phyloP scores from a whole-genome alignment of 2,113 vertebrate species.

The Phalacrocorax brasilianus region DNA sequence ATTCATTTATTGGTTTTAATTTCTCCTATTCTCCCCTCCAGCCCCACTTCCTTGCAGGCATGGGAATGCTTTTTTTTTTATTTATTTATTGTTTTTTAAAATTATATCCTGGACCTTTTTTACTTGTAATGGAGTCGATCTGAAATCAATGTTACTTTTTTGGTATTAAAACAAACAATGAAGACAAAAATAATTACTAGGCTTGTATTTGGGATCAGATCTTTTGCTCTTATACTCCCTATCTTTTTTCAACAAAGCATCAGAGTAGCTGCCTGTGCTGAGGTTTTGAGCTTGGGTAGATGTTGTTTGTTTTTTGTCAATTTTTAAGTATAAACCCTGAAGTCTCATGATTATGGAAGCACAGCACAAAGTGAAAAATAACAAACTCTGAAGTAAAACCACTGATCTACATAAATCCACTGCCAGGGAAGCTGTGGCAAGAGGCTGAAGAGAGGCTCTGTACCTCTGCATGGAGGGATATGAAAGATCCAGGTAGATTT shows the following conservation, averaged over 20 bases:
- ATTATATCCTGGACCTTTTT: background rate
- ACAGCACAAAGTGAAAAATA: background rate
- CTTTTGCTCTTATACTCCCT: background rate
- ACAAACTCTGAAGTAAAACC: background rate
- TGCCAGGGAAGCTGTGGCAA: background rate
- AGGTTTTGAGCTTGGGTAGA: background rate
- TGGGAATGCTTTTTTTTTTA: background rate
- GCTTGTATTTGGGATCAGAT: background rate
- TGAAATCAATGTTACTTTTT: background rate
- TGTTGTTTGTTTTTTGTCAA: background rate
- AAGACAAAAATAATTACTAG: background rate
- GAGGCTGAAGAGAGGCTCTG: background rate
- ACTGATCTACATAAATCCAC: background rate
- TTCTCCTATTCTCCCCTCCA: background rate
- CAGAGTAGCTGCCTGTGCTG: background rate
- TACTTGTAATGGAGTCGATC: background rate
- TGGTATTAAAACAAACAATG: background rate
- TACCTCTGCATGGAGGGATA: fast-evolving
- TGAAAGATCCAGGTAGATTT: background rate
- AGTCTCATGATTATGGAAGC: background rate
- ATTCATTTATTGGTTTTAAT: background rate
- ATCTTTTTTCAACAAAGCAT: background rate
- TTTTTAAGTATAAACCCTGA: background rate
- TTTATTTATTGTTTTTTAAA: background rate
- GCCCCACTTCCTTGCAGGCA: background rate